Evolutionary conservation across 2,113 vertebrate species (phyloP).

Genomic region (Vidua chalybeata): DNA sequence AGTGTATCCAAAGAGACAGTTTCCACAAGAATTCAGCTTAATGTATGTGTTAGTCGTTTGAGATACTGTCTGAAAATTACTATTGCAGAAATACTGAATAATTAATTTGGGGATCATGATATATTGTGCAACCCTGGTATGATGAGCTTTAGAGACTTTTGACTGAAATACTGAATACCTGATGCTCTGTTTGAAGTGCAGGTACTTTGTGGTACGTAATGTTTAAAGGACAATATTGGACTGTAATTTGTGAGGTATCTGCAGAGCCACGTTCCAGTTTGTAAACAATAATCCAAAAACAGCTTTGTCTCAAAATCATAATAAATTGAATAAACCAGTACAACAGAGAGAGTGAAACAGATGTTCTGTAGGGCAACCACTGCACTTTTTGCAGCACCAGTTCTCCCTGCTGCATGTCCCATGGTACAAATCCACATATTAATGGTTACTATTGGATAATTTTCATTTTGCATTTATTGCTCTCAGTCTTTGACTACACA

Average conservation of each 20-base stretch:
- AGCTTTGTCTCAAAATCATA: constrained; percentile 45
- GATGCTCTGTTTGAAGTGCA: constrained; percentile 26
- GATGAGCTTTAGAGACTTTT: constrained; percentile 45
- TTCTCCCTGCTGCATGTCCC: constrained; percentile 20
- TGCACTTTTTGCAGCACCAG: constrained; percentile 8
- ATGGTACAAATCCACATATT: background rate
- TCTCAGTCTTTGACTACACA: constrained; percentile 67
- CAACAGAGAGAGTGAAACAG: background rate
- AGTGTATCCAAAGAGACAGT: background rate
- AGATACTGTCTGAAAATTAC: constrained; percentile 20
- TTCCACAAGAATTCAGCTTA: background rate
- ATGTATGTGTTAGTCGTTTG: background rate
- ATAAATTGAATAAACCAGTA: constrained; percentile 3
- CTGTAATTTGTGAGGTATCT: constrained; percentile 75
- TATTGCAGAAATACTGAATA: constrained; percentile 37
- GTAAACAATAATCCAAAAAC: constrained; percentile 74
- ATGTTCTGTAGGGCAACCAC: background rate
- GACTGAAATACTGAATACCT: constrained; percentile 62
- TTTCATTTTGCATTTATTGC: constrained; percentile 73
- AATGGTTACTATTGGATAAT: background rate
- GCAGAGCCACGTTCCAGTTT: constrained; percentile 58
- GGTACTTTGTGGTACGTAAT: background rate
- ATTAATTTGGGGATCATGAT: background rate
- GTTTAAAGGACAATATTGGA: constrained; percentile 36
- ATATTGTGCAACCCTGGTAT: constrained; percentile 1